phyloP scores from a whole-genome alignment of 2,797 vertebrate genomes.

The Aeoliscus strigatus region DNA sequence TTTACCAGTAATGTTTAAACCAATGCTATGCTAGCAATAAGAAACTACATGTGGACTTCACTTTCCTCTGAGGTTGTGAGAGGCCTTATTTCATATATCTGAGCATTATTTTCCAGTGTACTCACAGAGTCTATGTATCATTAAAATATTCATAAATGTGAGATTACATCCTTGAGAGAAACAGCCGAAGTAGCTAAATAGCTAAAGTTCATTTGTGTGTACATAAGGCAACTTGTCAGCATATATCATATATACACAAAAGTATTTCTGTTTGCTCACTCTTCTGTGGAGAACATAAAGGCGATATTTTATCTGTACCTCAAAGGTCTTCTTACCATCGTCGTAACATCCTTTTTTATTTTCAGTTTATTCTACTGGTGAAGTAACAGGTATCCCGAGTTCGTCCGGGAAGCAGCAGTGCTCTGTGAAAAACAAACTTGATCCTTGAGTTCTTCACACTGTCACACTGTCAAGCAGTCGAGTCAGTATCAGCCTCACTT shows the following conservation, averaged over 20 bases:
- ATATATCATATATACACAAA: slow-evolving; percentile 36
- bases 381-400: slow-evolving; percentile 35
- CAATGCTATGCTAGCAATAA: no score
- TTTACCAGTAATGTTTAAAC: no score
- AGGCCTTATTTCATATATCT: slow-evolving; percentile 25
- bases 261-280: slow-evolving; percentile 25
- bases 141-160: slow-evolving; percentile 49
- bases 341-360: no score
- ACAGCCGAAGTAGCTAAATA: slow-evolving; percentile 24
- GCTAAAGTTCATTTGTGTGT: slow-evolving; percentile 33
- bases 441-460: slow-evolving; percentile 43
- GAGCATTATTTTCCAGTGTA: slow-evolving; percentile 65
- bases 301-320: slow-evolving; percentile 29
- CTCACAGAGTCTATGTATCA: slow-evolving; percentile 66
- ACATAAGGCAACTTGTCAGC: slow-evolving; percentile 33
- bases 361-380: no score
- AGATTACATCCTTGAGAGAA: slow-evolving; percentile 37
- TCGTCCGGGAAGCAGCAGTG: slow-evolving; percentile 35
- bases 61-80: slow-evolving; percentile 8
- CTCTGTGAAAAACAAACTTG: slow-evolving; percentile 48
- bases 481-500: slow-evolving; percentile 37
- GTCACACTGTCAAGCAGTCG: slow-evolving; percentile 46
- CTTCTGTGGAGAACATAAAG: slow-evolving; percentile 31
- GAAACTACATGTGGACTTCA: slow-evolving; percentile 12
- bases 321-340: no score